Conservation (phyloP, 2,888 invertebrate species). For the Coelopa pilipes region DNA sequence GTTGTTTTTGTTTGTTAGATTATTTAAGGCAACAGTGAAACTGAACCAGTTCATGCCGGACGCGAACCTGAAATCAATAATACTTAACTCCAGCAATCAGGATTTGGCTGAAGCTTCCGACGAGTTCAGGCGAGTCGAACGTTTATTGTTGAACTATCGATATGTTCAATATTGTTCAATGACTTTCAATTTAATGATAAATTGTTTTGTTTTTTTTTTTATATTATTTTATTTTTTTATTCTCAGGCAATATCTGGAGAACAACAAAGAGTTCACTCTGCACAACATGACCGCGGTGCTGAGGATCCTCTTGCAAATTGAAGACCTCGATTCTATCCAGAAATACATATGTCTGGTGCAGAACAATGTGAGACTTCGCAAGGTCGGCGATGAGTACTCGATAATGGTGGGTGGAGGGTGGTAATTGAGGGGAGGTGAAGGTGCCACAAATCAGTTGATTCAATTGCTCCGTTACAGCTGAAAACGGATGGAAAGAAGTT, state of each 20-base stretch:
- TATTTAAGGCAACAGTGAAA: no score
- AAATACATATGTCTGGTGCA: conserved; percentile 51
- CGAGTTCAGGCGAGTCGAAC: neutral
- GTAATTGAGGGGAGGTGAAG: no score
- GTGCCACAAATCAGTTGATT: no score
- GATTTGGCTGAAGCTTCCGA: no score
- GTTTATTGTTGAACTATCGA: neutral
- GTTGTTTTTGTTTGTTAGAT: no score
- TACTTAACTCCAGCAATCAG: no score
- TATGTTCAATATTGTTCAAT: no score
- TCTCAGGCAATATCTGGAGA: conserved; percentile 4
- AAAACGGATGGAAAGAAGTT: neutral
- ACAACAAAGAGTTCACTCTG: neutral
- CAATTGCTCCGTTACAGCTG: neutral
- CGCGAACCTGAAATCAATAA: no score
- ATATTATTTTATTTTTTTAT: no score
- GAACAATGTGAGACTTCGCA: conserved; percentile 49
- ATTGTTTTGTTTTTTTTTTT: neutral
- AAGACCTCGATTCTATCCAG: conserved; percentile 55
- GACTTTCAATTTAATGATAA: neutral
- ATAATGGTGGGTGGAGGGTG: neutral
- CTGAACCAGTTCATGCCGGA: no score
- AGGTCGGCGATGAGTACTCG: conserved; percentile 30
- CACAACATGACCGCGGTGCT: neutral
- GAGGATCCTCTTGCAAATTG: conserved; percentile 53